Conservation (phyloP, 2,797 vertebrate species). For the Garrulus glandarius region DNA sequence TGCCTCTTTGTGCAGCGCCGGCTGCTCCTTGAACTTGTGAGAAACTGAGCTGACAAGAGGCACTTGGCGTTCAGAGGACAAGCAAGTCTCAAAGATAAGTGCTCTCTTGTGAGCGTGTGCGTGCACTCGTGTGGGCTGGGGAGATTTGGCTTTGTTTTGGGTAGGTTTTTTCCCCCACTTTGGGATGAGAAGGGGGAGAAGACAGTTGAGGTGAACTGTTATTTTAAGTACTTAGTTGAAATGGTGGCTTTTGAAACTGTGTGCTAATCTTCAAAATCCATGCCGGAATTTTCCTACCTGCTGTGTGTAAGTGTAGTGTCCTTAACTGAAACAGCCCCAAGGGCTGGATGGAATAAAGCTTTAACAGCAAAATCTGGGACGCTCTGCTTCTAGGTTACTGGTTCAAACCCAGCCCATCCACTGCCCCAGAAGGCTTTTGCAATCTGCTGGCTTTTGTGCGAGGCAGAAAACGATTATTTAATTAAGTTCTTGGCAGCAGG, state of each 20-base stretch:
- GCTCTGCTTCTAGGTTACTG: background rate
- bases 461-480: background rate
- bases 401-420: background rate
- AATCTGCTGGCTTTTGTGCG: background rate
- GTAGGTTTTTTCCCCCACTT: accelerated
- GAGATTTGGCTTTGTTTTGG: background rate
- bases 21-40: conserved; percentile 5
- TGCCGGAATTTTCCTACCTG: conserved; percentile 15
- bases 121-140: background rate
- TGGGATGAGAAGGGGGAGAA: background rate
- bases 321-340: background rate
- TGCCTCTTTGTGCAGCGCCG: background rate
- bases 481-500: background rate
- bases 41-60: conserved; percentile 11
- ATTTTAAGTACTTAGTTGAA: background rate
- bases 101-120: background rate
- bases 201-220: conserved; percentile 2
- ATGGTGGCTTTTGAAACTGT: background rate
- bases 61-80: background rate
- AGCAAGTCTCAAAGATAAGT: background rate
- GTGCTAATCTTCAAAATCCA: conserved; percentile 12
- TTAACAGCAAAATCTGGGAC: background rate
- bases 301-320: background rate
- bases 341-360: background rate
- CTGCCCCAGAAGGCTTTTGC: background rate